These are phyloP conservation scores for Acrossocheilus wenchowensis DNA, from an alignment of 2,797 vertebrate genomes.

Conservation along the genomic window DNA sequence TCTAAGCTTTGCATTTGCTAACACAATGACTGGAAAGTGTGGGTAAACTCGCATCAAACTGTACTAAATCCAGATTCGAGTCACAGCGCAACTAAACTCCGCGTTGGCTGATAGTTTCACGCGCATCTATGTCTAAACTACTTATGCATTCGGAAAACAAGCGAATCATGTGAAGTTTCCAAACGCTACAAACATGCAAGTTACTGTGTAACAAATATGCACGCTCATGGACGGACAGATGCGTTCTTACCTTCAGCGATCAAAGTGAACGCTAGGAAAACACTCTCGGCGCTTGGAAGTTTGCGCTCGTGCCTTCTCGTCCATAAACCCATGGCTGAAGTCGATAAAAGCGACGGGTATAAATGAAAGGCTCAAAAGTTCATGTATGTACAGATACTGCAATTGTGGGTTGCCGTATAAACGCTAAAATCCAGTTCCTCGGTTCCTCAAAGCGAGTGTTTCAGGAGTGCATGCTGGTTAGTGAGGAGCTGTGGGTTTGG, in stretches of 20 bases:
- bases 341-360: background rate
- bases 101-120: background rate
- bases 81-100: background rate
- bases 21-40: background rate
- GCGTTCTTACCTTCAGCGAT: constrained; percentile 50
- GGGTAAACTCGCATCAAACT: background rate
- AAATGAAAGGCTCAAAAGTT: background rate
- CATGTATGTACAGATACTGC: background rate
- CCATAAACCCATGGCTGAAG: constrained; percentile 42
- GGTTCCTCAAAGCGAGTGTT: background rate
- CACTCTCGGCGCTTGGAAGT: background rate
- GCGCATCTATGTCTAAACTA: background rate
- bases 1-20: background rate
- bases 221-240: background rate
- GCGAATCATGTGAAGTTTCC: background rate
- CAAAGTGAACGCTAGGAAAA: constrained; percentile 37
- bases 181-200: background rate
- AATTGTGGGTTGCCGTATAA: background rate
- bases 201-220: too few relatives aligned
- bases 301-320: background rate
- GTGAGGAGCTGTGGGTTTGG: constrained; percentile 16
- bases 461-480: background rate
- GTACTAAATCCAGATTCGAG: background rate
- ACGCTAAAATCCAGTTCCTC: background rate
- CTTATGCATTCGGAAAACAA: background rate